Base-by-base conservation (phyloP, 1,140 invertebrate species). In the Delia radicum region DNA sequence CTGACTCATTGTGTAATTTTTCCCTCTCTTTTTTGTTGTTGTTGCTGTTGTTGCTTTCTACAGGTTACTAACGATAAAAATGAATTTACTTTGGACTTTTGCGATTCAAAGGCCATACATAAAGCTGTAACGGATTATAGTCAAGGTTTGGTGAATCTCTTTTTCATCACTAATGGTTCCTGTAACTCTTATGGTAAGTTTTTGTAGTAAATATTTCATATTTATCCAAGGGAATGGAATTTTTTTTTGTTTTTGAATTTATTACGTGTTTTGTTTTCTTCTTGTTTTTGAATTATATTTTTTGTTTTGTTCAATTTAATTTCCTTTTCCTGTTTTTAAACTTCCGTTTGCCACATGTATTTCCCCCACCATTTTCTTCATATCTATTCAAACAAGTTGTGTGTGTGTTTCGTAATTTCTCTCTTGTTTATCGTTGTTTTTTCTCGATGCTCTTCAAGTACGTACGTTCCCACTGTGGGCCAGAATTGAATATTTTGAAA, bases 121-220 rank as follows among this genome's bases (percentile, higher is more conserved):
- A 85, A 82, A 74, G 79, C 81, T 0, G 77, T 81, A 28, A 83
- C 83, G n/a, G 85, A 86, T 72, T 86, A 86, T 31, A 80, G 83
- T 0, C 82, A 86, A 77, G 79, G 80, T 29, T 75, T 80, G 78
- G 85, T 86, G n/a, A 86, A 86, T 77, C 74, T 86, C 65, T 86
- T 83, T 79, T 86, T 86, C 71, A 79, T 79, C 63, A 78, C 80
- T 62, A 77, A 79, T n/a, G 78, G 78, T 33, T 78, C 82, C 24
- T 86, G 84, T 74, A 79, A 78, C 74, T 75, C 75, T 8, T 80
- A 85, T 75, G 81, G 82, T 84, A 75, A 83, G 81, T 79, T 67
- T 31, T 37, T 42, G 42, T 21, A 12, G 8, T n/a, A n/a, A 13
- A 42, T 15, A 42, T 42, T 42, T 33, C 33, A 33, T 33, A 10